Percentiles rank a stretch among this genome's conserved stretches.
Conservation (phyloP, 2,888 invertebrate genomes). For the Callinectes sapidus region DNA sequence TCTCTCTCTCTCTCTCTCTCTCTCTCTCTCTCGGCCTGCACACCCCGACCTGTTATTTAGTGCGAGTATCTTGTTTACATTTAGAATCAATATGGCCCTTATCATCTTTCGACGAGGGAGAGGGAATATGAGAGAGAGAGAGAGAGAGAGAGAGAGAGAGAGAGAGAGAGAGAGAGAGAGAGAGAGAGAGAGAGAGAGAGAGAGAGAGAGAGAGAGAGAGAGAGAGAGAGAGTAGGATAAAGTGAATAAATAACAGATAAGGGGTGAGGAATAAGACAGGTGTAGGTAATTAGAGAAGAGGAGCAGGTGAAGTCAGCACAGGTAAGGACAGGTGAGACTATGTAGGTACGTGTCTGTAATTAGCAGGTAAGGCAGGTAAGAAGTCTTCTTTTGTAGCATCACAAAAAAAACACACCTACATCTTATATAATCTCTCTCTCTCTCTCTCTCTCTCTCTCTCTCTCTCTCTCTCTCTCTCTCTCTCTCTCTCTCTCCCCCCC, state of each 20-base stretch:
- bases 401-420: background rate
- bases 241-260: background rate
- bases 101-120: conserved; percentile 4
- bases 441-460: background rate
- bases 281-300: background rate
- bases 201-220: conserved; percentile 32
- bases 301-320: background rate
- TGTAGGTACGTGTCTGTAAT: background rate
- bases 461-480: background rate
- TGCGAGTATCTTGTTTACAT: conserved; percentile 35
- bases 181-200: conserved; percentile 32
- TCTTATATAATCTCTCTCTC: background rate
- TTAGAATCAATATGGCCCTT: conserved; percentile 12
- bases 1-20: conserved; percentile 7
- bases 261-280: background rate
- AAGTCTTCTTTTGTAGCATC: background rate
- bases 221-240: background rate
- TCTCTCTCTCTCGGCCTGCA: background rate
- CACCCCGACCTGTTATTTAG: conserved; percentile 22
- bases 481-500: background rate
- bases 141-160: conserved; percentile 39
- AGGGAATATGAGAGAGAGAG: background rate
- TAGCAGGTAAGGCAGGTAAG: background rate
- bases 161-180: conserved; percentile 33
- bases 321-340: background rate